Conservation (phyloP, 2,113 vertebrate species). For the Charadrius vociferus region DNA sequence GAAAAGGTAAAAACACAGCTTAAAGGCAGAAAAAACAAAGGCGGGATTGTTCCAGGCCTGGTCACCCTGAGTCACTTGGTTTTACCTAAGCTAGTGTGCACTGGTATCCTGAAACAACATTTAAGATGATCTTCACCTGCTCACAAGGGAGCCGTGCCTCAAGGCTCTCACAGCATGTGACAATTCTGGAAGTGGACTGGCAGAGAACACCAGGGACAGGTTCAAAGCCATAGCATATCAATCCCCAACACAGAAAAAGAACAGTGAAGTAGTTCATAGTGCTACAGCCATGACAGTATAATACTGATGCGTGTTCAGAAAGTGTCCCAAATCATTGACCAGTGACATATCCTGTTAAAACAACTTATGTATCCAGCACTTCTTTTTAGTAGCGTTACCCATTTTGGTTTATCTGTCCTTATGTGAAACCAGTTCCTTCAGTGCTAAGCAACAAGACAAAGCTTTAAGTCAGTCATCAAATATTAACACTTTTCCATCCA, state of each 20-base stretch:
- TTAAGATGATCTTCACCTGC: neutral
- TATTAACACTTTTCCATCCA: neutral
- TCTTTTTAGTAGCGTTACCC: fast-evolving
- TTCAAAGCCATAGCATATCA: neutral
- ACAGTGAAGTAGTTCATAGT: neutral
- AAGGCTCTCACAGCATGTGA: neutral
- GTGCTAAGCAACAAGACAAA: neutral
- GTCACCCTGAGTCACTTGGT: neutral
- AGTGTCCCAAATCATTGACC: too few species aligned
- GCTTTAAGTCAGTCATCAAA: neutral
- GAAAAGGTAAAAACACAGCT: neutral
- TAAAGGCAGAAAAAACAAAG: neutral
- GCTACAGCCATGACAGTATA: neutral
- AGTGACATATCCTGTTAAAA: neutral
- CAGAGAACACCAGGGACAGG: neutral
- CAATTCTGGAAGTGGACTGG: neutral
- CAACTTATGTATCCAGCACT: neutral
- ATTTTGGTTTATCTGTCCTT: neutral
- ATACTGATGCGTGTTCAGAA: neutral
- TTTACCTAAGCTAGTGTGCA: neutral
- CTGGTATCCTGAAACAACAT: neutral
- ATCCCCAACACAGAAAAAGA: neutral
- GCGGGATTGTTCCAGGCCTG: neutral
- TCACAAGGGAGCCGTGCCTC: neutral
- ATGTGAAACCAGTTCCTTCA: neutral